Percentiles rank a stretch among this genome's conserved stretches.
Conservation (phyloP, 2,888 invertebrate species). For the Drosophila yooni region DNA sequence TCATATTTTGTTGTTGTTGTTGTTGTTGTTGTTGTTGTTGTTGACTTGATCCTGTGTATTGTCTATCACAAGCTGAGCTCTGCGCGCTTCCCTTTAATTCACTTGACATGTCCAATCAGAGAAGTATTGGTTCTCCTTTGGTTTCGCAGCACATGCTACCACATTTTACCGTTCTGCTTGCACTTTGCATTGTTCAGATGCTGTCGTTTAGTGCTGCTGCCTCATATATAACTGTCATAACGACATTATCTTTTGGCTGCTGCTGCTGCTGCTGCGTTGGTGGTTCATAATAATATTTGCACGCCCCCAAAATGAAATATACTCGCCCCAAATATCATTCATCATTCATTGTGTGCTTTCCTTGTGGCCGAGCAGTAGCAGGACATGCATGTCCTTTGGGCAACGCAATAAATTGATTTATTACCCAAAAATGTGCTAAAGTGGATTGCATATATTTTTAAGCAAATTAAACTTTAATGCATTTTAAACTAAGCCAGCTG, state of each 20-base stretch:
- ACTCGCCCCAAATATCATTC: conserved; percentile 70
- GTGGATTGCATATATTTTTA: conserved; percentile 62
- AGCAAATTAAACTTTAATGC: conserved; percentile 55
- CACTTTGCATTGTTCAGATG: conserved; percentile 16
- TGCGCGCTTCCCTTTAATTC: conserved; percentile 47
- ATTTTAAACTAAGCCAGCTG: conserved; percentile 36
- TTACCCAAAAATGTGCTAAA: conserved; percentile 42
- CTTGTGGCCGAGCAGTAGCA: conserved; percentile 9
- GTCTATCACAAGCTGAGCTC: conserved; percentile 26
- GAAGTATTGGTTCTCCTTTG: conserved; percentile 15
- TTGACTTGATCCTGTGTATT: conserved; percentile 27
- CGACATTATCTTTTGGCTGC: conserved; percentile 52
- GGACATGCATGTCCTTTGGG: conserved; percentile 23
- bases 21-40: neutral
- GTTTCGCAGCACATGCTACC: conserved; percentile 13
- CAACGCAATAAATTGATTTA: conserved; percentile 66
- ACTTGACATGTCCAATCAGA: conserved; percentile 62
- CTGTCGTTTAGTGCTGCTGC: neutral
- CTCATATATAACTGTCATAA: conserved; percentile 53
- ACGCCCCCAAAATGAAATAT: conserved; percentile 59
- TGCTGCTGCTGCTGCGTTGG: conserved; percentile 4
- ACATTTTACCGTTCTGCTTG: conserved; percentile 17
- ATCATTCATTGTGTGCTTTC: conserved; percentile 56
- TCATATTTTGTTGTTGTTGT: neutral
- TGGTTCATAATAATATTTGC: conserved; percentile 70